Conservation (phyloP, 2,113 vertebrate species). For the Tragelaphus scriptus region DNA sequence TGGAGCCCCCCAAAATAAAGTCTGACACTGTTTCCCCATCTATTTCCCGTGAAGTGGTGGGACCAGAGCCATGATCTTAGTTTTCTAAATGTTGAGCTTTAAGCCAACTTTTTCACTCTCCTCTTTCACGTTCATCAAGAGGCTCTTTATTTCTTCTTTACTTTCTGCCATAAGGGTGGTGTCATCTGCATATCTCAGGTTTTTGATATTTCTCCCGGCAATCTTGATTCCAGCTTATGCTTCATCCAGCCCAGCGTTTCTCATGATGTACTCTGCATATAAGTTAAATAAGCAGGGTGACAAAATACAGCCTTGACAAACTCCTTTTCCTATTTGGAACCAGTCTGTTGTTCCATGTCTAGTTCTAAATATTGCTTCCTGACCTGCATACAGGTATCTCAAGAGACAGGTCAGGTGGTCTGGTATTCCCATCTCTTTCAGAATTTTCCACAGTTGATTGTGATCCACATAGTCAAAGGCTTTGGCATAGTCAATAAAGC, state of each 20-base stretch:
- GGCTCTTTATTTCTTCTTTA: background rate
- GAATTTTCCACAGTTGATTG: background rate
- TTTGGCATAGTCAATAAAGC: background rate
- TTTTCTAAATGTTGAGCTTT: background rate
- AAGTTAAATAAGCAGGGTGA: background rate
- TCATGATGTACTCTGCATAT: background rate
- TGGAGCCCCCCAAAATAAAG: background rate
- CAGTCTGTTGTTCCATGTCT: rapidly evolving
- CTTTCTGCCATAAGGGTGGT: background rate
- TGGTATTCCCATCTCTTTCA: background rate
- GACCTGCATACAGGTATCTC: background rate
- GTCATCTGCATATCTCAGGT: background rate
- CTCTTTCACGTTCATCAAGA: background rate
- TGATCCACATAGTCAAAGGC: background rate
- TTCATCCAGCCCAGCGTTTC: rapidly evolving
- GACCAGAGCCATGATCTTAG: background rate
- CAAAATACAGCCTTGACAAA: background rate
- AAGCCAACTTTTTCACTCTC: background rate
- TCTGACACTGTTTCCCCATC: background rate
- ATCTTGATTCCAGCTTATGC: background rate
- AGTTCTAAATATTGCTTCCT: background rate
- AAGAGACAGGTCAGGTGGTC: background rate
- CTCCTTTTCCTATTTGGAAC: background rate
- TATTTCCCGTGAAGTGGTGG: background rate
- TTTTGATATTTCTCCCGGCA: background rate